phyloP scores from a whole-genome alignment of 35 echinoderm and acorn worm genomes.

The Lytechinus pictus region DNA sequence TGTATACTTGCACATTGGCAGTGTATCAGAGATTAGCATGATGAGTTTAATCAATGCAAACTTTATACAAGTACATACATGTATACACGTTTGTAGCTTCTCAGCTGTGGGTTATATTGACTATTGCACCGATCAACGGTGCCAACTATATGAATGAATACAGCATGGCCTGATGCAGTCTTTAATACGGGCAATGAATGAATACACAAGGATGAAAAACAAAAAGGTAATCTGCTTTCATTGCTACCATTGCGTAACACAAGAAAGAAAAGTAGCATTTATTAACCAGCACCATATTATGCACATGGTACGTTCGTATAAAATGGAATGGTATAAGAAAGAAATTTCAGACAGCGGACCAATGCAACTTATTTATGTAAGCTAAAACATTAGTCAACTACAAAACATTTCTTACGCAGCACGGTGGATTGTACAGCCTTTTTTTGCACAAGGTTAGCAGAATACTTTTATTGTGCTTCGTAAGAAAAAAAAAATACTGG shows the following conservation, averaged over 20 bases:
- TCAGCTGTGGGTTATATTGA: not conserved
- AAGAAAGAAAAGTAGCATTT: not conserved
- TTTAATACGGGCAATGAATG: not conserved
- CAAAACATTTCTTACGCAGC: not conserved
- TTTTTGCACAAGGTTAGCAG: not conserved
- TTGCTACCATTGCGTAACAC: constrained; percentile 10
- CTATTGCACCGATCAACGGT: not conserved
- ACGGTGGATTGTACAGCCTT: not conserved
- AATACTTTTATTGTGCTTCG: not conserved
- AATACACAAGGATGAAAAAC: not conserved
- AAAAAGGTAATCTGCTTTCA: not conserved
- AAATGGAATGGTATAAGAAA: constrained; percentile 19
- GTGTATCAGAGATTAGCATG: not conserved
- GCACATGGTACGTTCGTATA: not conserved
- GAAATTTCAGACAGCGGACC: not conserved
- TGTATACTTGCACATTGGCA: not conserved
- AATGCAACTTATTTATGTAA: not conserved
- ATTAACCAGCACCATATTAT: not conserved
- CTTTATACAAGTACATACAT: not conserved
- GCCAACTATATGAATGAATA: not conserved
- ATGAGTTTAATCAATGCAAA: not conserved
- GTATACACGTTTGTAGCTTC: too few relatives aligned
- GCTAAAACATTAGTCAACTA: not conserved
- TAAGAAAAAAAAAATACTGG: not conserved
- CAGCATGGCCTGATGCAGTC: not conserved